Percentiles rank a stretch among this genome's conserved stretches.
These are phyloP conservation scores for Microplitis demolitor DNA, from an alignment of 1,140 invertebrate species.

Conservation along the genomic window DNA sequence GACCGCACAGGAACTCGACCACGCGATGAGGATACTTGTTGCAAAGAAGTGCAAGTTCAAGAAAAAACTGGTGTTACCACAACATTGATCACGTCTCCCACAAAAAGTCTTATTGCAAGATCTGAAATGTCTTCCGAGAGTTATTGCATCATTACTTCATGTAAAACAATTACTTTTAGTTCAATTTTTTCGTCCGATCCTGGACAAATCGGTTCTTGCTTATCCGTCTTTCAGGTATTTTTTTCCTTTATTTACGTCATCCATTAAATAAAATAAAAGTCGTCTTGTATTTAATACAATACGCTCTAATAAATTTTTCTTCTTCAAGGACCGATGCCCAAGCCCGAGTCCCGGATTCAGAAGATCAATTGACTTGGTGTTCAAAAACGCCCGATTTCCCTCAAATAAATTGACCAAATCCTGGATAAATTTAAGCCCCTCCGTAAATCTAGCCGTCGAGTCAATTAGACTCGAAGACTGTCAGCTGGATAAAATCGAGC, in stretches of 20 bases:
- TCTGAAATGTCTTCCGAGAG: neutral
- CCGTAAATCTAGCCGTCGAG: neutral
- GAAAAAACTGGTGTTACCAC: neutral
- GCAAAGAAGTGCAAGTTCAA: neutral
- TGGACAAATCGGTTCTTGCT: neutral
- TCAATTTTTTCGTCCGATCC: slow-evolving; percentile 14
- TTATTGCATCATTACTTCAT: slow-evolving; percentile 3
- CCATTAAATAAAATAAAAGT: neutral
- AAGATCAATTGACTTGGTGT: neutral
- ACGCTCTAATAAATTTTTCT: neutral
- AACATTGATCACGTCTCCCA: neutral
- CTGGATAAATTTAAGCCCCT: slow-evolving; percentile 4
- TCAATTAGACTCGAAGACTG: slow-evolving; percentile 15
- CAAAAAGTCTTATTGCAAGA: neutral
- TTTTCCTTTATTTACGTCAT: neutral
- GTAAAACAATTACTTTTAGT: slow-evolving; percentile 14
- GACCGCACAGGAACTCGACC: neutral
- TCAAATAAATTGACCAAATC: neutral
- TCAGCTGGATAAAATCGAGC: neutral
- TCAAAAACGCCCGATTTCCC: slow-evolving; percentile 15
- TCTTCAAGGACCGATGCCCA: slow-evolving; percentile 16
- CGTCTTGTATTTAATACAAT: too few relatives aligned
- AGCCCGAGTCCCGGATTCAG: neutral
- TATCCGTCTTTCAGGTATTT: slow-evolving; percentile 14
- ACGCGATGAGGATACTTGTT: neutral